phyloP scores from a whole-genome alignment of 2,113 vertebrate species.

The Mellivora capensis region DNA sequence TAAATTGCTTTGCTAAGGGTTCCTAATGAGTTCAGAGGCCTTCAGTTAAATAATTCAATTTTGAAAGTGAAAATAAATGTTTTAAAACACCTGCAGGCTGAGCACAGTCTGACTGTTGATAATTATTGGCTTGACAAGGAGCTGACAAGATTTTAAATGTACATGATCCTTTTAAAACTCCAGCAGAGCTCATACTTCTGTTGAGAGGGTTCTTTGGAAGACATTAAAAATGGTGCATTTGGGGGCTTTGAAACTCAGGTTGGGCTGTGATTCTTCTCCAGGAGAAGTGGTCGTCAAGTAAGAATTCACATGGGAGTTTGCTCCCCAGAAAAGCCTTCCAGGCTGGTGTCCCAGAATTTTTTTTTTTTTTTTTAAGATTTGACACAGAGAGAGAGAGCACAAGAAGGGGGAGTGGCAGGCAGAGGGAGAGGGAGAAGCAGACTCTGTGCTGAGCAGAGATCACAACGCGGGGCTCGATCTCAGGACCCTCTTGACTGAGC shows the following conservation, averaged over 20 bases:
- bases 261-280: background rate
- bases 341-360: background rate
- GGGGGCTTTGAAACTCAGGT: background rate
- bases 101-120: fast-evolving
- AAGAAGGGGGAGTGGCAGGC: too few relatives aligned
- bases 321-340: background rate
- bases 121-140: background rate
- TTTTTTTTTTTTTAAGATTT: too few relatives aligned
- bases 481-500: too few relatives aligned
- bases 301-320: background rate
- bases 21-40: background rate
- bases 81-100: background rate
- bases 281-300: too few relatives aligned
- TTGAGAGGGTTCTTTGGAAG: background rate
- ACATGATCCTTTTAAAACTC: background rate
- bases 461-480: too few relatives aligned
- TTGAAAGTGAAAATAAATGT: background rate
- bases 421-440: too few relatives aligned
- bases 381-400: too few relatives aligned
- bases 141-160: background rate
- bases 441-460: too few relatives aligned
- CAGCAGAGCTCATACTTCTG: background rate
- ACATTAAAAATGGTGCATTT: background rate
- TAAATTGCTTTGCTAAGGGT: background rate
- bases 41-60: background rate